Conservation (phyloP, 2,113 vertebrate genomes). For the Gopherus flavomarginatus region DNA sequence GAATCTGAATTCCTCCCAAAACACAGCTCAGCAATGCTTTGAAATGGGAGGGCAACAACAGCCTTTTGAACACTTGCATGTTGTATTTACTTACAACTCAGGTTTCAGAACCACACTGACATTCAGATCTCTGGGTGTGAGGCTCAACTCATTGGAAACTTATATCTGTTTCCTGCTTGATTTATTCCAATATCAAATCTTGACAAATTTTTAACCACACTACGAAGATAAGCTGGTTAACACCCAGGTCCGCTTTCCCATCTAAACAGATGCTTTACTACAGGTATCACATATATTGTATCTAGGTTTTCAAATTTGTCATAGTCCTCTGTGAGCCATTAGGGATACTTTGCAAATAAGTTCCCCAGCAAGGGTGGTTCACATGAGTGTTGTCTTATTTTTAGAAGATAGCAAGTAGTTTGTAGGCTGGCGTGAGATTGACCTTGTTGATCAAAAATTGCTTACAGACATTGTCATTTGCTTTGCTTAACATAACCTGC, state of each 20-base stretch:
- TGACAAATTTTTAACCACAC: neutral
- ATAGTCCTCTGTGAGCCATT: neutral
- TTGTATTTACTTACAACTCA: neutral
- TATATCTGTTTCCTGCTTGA: neutral
- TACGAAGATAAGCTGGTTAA: neutral
- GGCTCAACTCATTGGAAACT: neutral
- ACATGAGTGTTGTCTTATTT: accelerated
- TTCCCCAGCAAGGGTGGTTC: neutral
- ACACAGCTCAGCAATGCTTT: neutral
- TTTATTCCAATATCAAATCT: neutral
- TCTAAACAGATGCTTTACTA: neutral
- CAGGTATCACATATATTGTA: neutral
- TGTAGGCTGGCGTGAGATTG: accelerated
- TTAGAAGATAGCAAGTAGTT: accelerated
- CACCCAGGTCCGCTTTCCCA: neutral
- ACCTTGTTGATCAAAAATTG: slow-evolving; percentile 57
- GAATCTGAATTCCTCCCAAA: neutral
- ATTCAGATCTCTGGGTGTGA: neutral
- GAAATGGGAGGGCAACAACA: neutral
- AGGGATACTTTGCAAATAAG: neutral
- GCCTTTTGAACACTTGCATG: neutral
- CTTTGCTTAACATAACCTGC: slow-evolving; percentile 51
- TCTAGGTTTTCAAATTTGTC: neutral
- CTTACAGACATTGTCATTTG: neutral
- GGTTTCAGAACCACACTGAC: neutral